Evolutionary conservation across 2,113 vertebrate genomes (phyloP).

Genomic region (Sturnira hondurensis): DNA sequence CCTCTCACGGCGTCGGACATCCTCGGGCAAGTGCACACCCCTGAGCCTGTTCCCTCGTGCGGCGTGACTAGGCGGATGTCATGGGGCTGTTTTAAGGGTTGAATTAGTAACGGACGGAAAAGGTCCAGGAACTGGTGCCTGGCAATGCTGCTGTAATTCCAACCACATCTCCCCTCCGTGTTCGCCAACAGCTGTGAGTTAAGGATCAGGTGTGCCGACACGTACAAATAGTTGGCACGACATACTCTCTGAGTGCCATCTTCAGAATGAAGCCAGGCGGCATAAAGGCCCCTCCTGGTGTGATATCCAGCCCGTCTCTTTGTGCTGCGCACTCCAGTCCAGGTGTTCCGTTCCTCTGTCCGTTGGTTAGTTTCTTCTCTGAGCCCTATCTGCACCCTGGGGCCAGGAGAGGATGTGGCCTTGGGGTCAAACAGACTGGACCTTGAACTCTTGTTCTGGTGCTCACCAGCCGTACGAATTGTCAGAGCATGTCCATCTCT

Average conservation of each 20-base stretch:
- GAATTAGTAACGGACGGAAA: background rate
- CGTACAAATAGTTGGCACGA: background rate
- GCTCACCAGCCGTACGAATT: background rate
- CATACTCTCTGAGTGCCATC: background rate
- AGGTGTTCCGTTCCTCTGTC: background rate
- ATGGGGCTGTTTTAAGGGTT: background rate
- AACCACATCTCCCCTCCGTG: background rate
- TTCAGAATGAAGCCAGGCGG: background rate
- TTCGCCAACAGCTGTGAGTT: background rate
- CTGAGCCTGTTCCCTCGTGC: background rate
- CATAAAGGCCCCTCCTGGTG: background rate
- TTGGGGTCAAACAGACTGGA: background rate
- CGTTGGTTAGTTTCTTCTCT: background rate
- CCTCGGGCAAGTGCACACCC: fast-evolving
- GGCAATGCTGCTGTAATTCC: background rate
- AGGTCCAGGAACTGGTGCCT: background rate
- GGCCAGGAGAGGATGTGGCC: background rate
- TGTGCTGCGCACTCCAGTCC: background rate
- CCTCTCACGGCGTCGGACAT: fast-evolving
- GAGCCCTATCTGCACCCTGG: background rate
- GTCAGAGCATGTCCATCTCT: background rate
- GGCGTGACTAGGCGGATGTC: background rate
- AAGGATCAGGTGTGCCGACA: background rate
- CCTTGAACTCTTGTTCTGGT: background rate
- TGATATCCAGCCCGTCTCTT: background rate